Conservation (phyloP, 2,113 vertebrate species). For the Irena cyanogastra region DNA sequence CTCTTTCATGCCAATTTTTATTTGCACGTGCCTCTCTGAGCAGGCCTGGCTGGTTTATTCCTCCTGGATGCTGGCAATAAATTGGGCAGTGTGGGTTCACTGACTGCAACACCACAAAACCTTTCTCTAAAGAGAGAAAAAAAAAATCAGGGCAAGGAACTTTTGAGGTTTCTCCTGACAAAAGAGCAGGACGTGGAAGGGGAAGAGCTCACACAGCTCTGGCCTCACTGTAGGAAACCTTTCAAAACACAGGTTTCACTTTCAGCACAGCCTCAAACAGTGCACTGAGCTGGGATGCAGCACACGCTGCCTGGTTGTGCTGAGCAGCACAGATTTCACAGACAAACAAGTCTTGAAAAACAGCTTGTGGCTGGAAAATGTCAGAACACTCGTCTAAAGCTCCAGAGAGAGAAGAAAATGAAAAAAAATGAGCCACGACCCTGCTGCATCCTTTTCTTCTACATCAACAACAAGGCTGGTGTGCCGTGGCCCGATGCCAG, state of each 20-base stretch:
- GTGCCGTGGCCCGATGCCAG: slow-evolving; percentile 6
- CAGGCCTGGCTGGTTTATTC: neutral
- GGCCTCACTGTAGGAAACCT: slow-evolving; percentile 20
- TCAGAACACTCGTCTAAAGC: slow-evolving; percentile 4
- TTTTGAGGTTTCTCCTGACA: slow-evolving; percentile 25
- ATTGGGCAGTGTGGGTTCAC: neutral
- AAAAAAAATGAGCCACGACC: neutral
- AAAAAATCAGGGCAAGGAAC: neutral
- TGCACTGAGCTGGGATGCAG: neutral
- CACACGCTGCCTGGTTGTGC: neutral
- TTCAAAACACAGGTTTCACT: slow-evolving; percentile 56
- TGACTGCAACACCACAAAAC: neutral
- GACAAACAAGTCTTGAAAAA: slow-evolving; percentile 16
- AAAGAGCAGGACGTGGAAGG: neutral
- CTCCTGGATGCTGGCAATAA: neutral
- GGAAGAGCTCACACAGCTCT: slow-evolving; percentile 12
- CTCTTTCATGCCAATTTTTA: neutral
- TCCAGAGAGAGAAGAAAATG: slow-evolving; percentile 23
- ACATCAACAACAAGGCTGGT: slow-evolving; percentile 52
- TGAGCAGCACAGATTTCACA: neutral
- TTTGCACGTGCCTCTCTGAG: neutral
- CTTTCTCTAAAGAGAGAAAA: neutral
- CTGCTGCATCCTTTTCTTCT: slow-evolving; percentile 54
- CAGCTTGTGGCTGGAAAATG: slow-evolving; percentile 40
- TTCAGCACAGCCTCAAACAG: neutral